A percentile compares a stretch with the other conserved stretches of the same genome.
phyloP scores from a whole-genome alignment of 2,888 invertebrate species.

The Autographa pulchrina region DNA sequence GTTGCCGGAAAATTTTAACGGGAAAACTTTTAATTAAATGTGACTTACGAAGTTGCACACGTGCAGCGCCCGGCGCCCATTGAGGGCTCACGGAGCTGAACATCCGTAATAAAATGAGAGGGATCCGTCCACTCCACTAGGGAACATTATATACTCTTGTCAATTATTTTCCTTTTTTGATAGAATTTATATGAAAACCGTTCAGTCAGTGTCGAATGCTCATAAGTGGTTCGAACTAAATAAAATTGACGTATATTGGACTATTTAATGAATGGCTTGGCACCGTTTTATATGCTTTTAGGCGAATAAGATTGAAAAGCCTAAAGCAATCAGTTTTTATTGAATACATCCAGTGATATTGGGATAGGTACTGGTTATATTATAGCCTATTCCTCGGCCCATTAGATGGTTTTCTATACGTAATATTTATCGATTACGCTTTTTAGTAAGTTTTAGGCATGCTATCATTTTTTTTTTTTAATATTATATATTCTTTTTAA shows the following conservation, averaged over 20 bases:
- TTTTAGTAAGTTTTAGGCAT: not conserved
- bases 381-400: no score
- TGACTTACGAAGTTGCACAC: constrained; percentile 18
- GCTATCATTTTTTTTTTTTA: no score
- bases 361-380: no score
- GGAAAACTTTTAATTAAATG: constrained; percentile 40
- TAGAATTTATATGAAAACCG: not conserved
- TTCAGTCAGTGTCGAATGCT: constrained; percentile 4
- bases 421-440: not conserved
- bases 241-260: not conserved
- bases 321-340: not conserved
- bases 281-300: not conserved
- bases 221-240: not conserved
- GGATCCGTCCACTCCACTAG: not conserved
- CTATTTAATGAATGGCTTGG: no score
- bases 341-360: no score
- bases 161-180: not conserved
- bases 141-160: not conserved
- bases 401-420: no score
- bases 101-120: not conserved
- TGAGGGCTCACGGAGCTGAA: not conserved
- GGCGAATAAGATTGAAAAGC: not conserved
- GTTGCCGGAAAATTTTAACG: constrained; percentile 25
- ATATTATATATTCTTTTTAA: no score
- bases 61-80: constrained; percentile 17